Evolutionary conservation across 1,140 invertebrate genomes (phyloP).

Genomic region (Dreissena polymorpha): DNA sequence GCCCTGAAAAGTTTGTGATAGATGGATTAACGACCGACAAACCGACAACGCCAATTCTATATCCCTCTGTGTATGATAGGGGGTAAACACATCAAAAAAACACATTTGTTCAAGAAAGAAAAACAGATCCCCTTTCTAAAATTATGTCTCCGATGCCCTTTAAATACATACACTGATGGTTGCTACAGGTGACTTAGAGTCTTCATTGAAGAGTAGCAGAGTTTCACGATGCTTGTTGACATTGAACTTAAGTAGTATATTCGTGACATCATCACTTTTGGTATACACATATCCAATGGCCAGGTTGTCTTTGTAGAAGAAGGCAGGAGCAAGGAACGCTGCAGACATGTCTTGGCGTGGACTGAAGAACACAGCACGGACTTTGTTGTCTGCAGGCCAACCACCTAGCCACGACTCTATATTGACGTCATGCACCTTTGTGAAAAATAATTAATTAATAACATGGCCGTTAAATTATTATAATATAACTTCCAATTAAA

Average conservation of each 20-base stretch:
- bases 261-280: slow-evolving; percentile 59
- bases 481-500: not conserved
- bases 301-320: slow-evolving; percentile 90
- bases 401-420: slow-evolving; percentile 90
- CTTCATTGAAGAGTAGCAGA: slow-evolving; percentile 95
- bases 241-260: slow-evolving; percentile 80
- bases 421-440: slow-evolving; percentile 86
- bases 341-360: slow-evolving; percentile 87
- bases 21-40: too few relatives aligned
- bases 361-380: slow-evolving; percentile 93
- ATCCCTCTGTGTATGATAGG: too few relatives aligned
- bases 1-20: too few relatives aligned
- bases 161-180: slow-evolving; percentile 83
- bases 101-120: too few relatives aligned
- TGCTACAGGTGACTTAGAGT: slow-evolving; percentile 89
- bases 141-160: too few relatives aligned
- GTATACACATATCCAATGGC: slow-evolving; percentile 89
- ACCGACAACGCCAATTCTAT: too few relatives aligned
- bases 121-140: too few relatives aligned
- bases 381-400: slow-evolving; percentile 92
- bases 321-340: slow-evolving; percentile 93
- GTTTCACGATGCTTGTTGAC: slow-evolving; percentile 85
- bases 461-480: not conserved
- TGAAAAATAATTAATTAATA: slow-evolving; percentile 51
- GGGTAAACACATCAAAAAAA: too few relatives aligned